Base-by-base conservation (phyloP, 1,140 invertebrate species). In the Heterodera schachtii region DNA sequence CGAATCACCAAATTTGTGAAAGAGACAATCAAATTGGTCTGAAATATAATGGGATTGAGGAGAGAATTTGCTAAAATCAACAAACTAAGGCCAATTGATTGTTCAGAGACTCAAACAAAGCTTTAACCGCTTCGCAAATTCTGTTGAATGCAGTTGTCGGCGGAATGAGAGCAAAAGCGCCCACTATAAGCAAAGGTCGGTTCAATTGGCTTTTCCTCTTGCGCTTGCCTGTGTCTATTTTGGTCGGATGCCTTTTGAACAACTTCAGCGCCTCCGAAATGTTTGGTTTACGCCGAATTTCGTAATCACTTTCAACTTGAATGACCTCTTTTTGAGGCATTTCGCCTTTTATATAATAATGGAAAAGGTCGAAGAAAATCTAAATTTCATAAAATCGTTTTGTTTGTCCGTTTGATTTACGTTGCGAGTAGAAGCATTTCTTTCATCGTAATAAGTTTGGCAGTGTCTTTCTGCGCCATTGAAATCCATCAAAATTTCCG, bases 401-500 rank as follows among this genome's bases (percentile, higher is more conserved):
- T 82, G 8, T 43, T 78, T 70, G 9, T 64, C 60, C 49, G 44
- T 66, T 52, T n/a, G 64, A 84, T 21, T 73, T 41, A 81, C 74
- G 43, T 73, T 85, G 66, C 31, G 83, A 81, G 67, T 85, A 80
- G 46, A 49, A 0, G 8, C 16, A 73, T 85, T 85, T n/a, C 77
- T 75, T 19, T 46, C n/a, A 64, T 86, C 78, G 69, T 80, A 86
- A 78, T 86, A 83, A 13, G 73, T 44, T 19, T 70, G 41, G 49
- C 85, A 86, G 77, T 86, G 79, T 5, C 73, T 70, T 86, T 94
- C 93, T 0, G 96, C 96, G 87, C 93, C 93, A 0, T 93, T 87
- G 31, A 94, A 92, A 91, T 98, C 94, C 70, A 95, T 93, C 79
- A 93, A 93, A 86, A 92, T 93, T 91, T 92, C 94, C 86, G 96